A percentile compares a stretch with the other conserved stretches of the same genome.
Evolutionary conservation across 2,113 vertebrate species (phyloP).

Genomic region (Plotosus lineatus): DNA sequence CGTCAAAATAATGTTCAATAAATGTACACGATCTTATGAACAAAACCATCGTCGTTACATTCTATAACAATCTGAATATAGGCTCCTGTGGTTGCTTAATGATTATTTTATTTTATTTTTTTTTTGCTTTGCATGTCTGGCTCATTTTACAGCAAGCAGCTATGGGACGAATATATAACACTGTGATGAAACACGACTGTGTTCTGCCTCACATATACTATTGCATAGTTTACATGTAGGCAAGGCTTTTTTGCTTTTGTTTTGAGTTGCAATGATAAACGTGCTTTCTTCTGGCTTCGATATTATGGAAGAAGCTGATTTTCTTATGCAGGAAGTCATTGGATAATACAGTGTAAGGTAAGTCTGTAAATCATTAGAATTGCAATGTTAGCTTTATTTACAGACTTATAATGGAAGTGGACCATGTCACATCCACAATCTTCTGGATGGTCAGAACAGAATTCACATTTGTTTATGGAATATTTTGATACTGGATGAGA

Average conservation of each 20-base stretch:
- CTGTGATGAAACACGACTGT: constrained; percentile 12
- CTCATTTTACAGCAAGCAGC: constrained; percentile 26
- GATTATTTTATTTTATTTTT: constrained; percentile 28
- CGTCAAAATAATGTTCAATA: not conserved
- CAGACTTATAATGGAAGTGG: constrained; percentile 10
- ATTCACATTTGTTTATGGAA: not conserved
- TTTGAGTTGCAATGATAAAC: constrained; percentile 34
- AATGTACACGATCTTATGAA: not conserved
- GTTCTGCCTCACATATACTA: constrained; percentile 26
- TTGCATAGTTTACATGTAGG: constrained; percentile 51
- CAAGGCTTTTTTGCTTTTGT: constrained; percentile 17
- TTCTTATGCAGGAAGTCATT: constrained; percentile 33
- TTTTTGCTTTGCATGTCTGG: constrained; percentile 23
- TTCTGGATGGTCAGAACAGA: not conserved
- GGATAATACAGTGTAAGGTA: constrained; percentile 35
- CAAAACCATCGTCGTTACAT: not conserved
- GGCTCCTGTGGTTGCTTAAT: constrained; percentile 17
- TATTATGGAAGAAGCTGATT: constrained; percentile 35
- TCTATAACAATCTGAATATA: not conserved
- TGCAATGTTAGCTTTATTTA: constrained; percentile 25
- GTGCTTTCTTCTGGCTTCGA: constrained; percentile 31
- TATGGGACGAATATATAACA: constrained; percentile 28
- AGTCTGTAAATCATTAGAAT: constrained; percentile 34
- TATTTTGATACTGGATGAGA: constrained; percentile 26
- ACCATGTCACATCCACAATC: constrained; percentile 27